Base-by-base conservation (phyloP, 2,888 invertebrate species). In the Hedychridium roseum region DNA sequence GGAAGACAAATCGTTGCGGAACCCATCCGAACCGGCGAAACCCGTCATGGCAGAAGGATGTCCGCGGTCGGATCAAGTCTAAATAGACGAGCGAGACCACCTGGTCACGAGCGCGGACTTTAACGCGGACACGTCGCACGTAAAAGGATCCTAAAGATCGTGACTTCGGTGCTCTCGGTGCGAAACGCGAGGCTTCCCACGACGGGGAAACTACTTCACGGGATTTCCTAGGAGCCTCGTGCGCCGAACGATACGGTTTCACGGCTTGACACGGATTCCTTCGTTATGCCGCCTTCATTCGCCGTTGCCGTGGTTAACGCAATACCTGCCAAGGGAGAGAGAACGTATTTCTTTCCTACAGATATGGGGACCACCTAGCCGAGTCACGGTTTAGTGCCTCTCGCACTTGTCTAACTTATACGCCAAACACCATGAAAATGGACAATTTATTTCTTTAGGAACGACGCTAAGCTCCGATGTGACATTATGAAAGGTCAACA, bases 211-310 rank as follows among this genome's bases (percentile, higher is more conserved):
- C 43, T 58, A 40, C 44, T 38, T 36, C 27, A 26, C 36, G 37
- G 34, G 39, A 42, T 23, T 47, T 42, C 32, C 48, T 17, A 43
- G 50, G 57, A 48, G 45, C 44, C 57, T 60, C 43, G 39, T 16
- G 50, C n/a, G 58, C 50, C 58, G 50, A 48, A 43, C 48, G 54
- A 51, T 60, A 54, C 55, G 45, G n/a, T n/a, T n/a, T n/a, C n/a
- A n/a, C n/a, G n/a, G n/a, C n/a, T n/a, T n/a, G n/a, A n/a, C n/a
- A n/a, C n/a, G n/a, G n/a, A n/a, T n/a, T n/a, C n/a, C n/a, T n/a
- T n/a, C n/a, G n/a, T n/a, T n/a, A n/a, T n/a, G n/a, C n/a, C n/a
- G n/a, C n/a, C n/a, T n/a, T n/a, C n/a, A n/a, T n/a, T n/a, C n/a
- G n/a, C n/a, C n/a, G n/a, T n/a, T n/a, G n/a, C n/a, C n/a, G n/a